Conservation (phyloP, 2,797 vertebrate species). For the Myotis planiceps region DNA sequence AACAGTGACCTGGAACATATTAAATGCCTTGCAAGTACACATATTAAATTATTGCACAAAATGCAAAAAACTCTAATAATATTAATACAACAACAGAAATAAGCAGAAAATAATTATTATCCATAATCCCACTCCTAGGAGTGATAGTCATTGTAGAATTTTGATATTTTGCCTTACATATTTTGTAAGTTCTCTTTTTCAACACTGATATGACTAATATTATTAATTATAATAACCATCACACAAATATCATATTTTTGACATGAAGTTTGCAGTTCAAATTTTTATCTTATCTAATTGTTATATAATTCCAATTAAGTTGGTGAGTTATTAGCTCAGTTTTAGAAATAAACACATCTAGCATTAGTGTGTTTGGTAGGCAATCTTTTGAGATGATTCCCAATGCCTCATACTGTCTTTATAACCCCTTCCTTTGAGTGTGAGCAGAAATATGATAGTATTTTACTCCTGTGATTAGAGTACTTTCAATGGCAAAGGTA, state of each 20-base stretch:
- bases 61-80: neutral
- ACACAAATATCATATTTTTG: neutral
- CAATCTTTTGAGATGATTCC: neutral
- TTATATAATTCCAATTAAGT: neutral
- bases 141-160: neutral
- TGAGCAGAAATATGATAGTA: neutral
- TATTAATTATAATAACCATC: neutral
- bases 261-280: neutral
- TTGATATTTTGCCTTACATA: neutral
- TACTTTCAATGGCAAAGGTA: neutral
- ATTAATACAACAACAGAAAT: neutral
- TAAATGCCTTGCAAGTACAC: neutral
- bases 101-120: neutral
- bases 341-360: neutral
- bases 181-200: neutral
- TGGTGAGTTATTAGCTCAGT: neutral
- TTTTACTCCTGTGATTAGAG: neutral
- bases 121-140: neutral
- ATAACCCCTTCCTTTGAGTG: neutral
- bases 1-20: neutral
- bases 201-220: neutral
- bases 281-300: neutral
- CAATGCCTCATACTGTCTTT: neutral
- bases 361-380: accelerated
- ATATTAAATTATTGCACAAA: neutral